Conservation (phyloP, 2,113 vertebrate genomes). For the Probosciger aterrimus region DNA sequence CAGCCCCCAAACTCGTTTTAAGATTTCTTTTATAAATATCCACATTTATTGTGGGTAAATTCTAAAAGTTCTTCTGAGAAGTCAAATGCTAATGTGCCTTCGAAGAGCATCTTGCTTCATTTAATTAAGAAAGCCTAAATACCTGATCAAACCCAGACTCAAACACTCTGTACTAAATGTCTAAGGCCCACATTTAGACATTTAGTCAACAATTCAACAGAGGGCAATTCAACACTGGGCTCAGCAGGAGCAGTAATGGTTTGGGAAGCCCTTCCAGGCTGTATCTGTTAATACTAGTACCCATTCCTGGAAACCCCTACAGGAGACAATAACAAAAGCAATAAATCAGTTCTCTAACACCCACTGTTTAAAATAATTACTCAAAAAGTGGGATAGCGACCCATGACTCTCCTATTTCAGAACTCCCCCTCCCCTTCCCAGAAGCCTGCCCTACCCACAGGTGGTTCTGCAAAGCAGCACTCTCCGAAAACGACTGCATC, state of each 20-base stretch:
- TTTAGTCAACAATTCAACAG: neutral
- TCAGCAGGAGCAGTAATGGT: rapidly evolving
- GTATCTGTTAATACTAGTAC: neutral
- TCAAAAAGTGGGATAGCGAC: neutral
- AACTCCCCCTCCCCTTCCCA: neutral
- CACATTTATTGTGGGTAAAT: neutral
- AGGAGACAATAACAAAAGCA: neutral
- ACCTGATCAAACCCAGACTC: neutral
- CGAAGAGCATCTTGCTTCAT: neutral
- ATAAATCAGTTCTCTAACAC: neutral
- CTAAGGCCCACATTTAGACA: neutral
- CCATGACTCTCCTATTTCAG: neutral
- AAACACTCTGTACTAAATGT: no score
- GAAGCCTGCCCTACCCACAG: neutral
- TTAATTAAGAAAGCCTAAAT: neutral
- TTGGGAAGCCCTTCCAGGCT: neutral
- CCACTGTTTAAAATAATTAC: neutral
- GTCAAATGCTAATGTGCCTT: neutral
- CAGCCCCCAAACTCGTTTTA: neutral
- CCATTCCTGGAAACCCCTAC: neutral
- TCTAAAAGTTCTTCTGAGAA: neutral
- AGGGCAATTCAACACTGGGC: neutral
- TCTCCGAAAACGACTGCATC: neutral
- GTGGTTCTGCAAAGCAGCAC: neutral
- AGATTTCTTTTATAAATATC: neutral